Evolutionary conservation across 1,140 invertebrate genomes (phyloP).

Genomic region (Akabosia matsudoensis): DNA sequence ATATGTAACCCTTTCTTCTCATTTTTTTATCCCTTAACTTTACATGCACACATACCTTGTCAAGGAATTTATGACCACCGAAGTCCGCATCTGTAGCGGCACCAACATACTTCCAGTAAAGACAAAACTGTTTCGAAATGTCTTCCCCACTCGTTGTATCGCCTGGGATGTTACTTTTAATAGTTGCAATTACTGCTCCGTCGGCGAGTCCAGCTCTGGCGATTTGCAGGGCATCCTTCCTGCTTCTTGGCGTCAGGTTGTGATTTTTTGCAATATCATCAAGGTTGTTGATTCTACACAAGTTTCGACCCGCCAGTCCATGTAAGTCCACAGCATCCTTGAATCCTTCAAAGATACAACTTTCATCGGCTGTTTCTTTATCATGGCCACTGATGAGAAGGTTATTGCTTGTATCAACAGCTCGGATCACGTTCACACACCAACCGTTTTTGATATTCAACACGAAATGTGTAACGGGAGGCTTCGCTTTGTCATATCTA

Average conservation of each 20-base stretch:
- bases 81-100: not conserved
- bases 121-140: not conserved
- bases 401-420: not conserved
- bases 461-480: not conserved
- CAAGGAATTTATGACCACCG: not conserved
- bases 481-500: conserved; percentile 4
- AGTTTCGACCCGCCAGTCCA: not conserved
- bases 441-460: conserved; percentile 1
- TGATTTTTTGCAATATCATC: not conserved
- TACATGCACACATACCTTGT: conserved; percentile 5
- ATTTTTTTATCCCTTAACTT: not conserved
- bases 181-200: not conserved
- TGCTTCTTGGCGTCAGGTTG: conserved; percentile 2
- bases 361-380: not conserved
- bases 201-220: not conserved
- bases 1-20: not conserved
- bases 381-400: not conserved
- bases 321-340: not conserved
- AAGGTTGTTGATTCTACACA: conserved; percentile 6
- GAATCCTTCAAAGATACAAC: not conserved
- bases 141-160: not conserved
- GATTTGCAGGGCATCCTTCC: conserved; percentile 5
- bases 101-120: conserved; percentile 1
- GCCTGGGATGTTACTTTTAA: not conserved
- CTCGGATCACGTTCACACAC: conserved; percentile 6